A percentile compares a stretch with the other conserved stretches of the same genome.
Conservation (phyloP, 2,797 vertebrate genomes). For the Notamacropus eugenii region DNA sequence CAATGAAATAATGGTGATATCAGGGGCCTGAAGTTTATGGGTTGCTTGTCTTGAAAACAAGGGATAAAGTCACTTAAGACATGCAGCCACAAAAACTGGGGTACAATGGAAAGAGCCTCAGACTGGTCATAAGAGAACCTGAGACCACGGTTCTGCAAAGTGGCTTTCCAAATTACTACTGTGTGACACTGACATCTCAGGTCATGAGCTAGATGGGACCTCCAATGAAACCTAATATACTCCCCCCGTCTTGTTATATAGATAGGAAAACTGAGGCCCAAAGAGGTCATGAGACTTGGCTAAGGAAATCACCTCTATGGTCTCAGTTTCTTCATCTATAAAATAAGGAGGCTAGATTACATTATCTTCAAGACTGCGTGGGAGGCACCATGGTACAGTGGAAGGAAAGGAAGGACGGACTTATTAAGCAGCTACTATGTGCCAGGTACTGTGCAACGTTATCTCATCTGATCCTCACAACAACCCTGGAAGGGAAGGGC, state of each 20-base stretch:
- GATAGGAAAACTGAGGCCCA: background rate
- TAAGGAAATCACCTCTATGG: background rate
- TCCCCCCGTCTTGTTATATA: background rate
- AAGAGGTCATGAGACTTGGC: background rate
- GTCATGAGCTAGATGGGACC: background rate
- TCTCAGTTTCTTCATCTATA: background rate
- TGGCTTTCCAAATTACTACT: background rate
- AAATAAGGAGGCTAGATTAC: background rate
- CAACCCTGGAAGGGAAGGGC: too few species aligned
- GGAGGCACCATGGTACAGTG: background rate
- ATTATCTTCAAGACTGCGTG: background rate
- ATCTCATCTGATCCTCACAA: too few species aligned
- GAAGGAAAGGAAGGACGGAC: background rate
- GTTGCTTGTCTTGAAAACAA: slow-evolving; percentile 40
- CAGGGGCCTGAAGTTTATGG: background rate
- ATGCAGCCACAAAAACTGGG: background rate
- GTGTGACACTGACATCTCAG: background rate
- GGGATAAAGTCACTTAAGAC: slow-evolving; percentile 14
- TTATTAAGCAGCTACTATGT: too few species aligned
- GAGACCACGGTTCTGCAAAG: background rate
- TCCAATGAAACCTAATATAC: background rate
- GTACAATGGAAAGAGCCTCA: background rate
- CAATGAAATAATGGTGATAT: background rate
- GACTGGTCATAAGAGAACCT: background rate
- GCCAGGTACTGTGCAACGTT: too few species aligned